A percentile compares a stretch with the other conserved stretches of the same genome.
These are phyloP conservation scores for Corbicula japonica DNA, from an alignment of 2,888 invertebrate genomes.

Conservation along the genomic window DNA sequence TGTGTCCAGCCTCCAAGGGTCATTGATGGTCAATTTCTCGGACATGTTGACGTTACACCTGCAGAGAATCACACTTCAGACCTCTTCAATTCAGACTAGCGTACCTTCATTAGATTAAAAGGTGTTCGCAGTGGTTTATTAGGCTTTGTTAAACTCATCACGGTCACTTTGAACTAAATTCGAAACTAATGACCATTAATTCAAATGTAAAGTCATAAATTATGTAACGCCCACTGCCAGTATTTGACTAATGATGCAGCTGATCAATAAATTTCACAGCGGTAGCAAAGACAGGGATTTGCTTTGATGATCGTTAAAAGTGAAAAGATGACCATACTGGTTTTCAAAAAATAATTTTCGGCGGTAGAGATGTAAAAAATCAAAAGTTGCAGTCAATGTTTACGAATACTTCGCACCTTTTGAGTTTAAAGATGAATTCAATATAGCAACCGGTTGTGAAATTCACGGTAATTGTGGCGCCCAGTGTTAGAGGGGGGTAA, in stretches of 20 bases:
- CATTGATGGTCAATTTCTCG: constrained; percentile 44
- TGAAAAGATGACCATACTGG: constrained; percentile 16
- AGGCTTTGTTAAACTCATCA: constrained; percentile 12
- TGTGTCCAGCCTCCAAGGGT: constrained; percentile 28
- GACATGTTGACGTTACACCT: constrained; percentile 50
- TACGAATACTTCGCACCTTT: no score
- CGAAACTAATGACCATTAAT: constrained; percentile 40
- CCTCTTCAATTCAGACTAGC: constrained; percentile 11
- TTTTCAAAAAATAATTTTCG: constrained; percentile 1
- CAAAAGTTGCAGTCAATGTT: no score
- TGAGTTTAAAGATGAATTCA: no score
- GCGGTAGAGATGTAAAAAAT: no score
- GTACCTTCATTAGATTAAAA: constrained; percentile 36
- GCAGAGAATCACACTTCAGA: constrained; percentile 40
- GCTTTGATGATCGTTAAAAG: background rate
- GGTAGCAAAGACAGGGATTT: constrained; percentile 32
- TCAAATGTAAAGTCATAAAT: constrained; percentile 29
- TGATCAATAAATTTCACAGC: constrained; percentile 39
- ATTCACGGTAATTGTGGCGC: no score
- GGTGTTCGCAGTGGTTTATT: constrained; percentile 24
- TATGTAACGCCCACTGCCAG: constrained; percentile 24
- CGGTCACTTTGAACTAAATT: constrained; percentile 34
- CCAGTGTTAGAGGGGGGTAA: no score
- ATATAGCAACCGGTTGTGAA: no score
- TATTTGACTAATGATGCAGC: constrained; percentile 26